phyloP scores from a whole-genome alignment of 2,113 vertebrate species.

The Lipotes vexillifer region DNA sequence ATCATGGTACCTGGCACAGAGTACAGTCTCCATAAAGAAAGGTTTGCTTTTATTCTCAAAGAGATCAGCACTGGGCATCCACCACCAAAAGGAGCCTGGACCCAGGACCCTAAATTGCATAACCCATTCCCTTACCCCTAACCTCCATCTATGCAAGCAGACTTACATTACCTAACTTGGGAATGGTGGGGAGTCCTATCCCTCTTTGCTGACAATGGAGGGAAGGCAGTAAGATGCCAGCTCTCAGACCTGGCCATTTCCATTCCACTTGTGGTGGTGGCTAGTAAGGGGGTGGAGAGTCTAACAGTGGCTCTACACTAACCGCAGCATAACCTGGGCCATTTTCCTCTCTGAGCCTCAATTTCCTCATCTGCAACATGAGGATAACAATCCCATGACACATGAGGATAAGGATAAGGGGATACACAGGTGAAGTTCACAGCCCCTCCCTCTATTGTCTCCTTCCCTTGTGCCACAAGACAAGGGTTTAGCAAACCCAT shows the following conservation, averaged over 20 bases:
- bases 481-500: background rate
- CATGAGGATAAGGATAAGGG: background rate
- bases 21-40: background rate
- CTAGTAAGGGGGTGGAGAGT: background rate
- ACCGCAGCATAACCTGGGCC: background rate
- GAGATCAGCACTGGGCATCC: background rate
- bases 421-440: background rate
- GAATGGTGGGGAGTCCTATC: background rate
- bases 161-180: background rate
- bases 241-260: background rate
- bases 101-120: background rate
- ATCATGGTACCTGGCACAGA: background rate
- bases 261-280: background rate
- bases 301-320: background rate
- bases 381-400: background rate
- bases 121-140: background rate
- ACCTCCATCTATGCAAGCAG: background rate
- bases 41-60: background rate
- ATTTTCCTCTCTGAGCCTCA: background rate
- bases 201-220: background rate
- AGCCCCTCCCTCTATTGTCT: background rate
- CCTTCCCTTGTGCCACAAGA: background rate
- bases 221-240: background rate
- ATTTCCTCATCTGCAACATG: background rate
- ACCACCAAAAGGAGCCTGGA: background rate